Evolutionary conservation across 2,113 vertebrate species (phyloP), one percentile per base, ranked within the genome.

Genomic region (Elachura formosa): DNA sequence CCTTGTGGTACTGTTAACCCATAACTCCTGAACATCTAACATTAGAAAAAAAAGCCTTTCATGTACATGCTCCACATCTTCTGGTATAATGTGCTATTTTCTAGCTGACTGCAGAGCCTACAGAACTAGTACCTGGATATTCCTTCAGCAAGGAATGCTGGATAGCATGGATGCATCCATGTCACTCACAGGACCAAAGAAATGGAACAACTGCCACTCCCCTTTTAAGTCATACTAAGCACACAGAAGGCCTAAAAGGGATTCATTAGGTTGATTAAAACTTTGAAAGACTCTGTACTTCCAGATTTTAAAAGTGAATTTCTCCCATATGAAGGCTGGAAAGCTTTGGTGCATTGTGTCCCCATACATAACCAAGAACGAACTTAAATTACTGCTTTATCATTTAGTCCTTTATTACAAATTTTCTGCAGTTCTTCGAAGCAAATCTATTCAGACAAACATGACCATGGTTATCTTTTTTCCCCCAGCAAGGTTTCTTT

Each of bases 321-420:
- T 58, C 34, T 49, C 24, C 8, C 15, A 23, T 14, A 11, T 5
- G 4, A 46, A 80, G 34, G 20, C 29, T 63, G 29, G 43, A 68
- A 89, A 77, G 7, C 38, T 41, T 49, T 62, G 24, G 10, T 51
- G 61, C 69, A 25, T 0, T 0, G 0, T 80, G 22, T 28, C 17
- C 23, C 73, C 23, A 6, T 0, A 25, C 1, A 3, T 43, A 71
- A 67, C 15, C 14, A 94, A 7, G 31, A 75, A 75, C 8, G 12
- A 67, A 7, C 38, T 79, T 75, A 56, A 5, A 20, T 14, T 15
- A 31, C 29, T 22, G 10, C 13, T 87, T 62, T 64, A 84, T 67
- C 51, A 54, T 71, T 78, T 61, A 40, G 11, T 89, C 3, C 10
- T 95, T 91, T 94, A 94, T 94, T 95, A 41, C 12, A 7, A 61